Percentiles rank a stretch among this genome's conserved stretches.
Evolutionary conservation across 1,140 invertebrate species (phyloP).

Genomic region (Zaprionus kolodkinae): DNA sequence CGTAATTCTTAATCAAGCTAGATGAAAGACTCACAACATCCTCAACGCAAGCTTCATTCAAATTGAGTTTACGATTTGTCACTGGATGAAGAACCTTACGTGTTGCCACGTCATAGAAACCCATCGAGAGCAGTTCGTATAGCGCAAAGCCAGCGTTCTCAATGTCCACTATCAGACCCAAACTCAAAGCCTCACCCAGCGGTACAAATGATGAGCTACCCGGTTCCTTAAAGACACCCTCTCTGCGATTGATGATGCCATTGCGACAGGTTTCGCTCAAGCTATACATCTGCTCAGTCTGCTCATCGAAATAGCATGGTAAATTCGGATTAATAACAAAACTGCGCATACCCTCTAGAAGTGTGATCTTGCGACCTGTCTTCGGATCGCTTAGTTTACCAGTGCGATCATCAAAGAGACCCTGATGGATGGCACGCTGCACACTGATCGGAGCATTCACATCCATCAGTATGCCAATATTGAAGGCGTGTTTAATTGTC

Average conservation of each 20-base stretch:
- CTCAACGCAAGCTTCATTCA: conserved; percentile 91
- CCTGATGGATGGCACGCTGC: conserved; percentile 94
- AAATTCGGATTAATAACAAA: conserved; percentile 91
- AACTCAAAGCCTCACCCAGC: conserved; percentile 89
- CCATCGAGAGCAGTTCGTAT: conserved; percentile 92
- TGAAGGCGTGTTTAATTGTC: conserved; percentile 91
- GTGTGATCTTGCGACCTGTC: conserved; percentile 90
- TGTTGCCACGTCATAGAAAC: conserved; percentile 90
- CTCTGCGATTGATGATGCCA: conserved; percentile 92
- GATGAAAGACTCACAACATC: conserved; percentile 92
- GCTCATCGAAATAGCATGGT: conserved; percentile 92
- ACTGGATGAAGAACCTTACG: conserved; percentile 93
- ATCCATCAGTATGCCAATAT: conserved; percentile 91
- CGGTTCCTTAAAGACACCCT: conserved; percentile 91
- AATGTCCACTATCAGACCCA: conserved; percentile 93
- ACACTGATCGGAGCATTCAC: conserved; percentile 92
- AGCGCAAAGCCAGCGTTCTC: conserved; percentile 92
- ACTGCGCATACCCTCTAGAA: conserved; percentile 93
- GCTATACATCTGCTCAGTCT: conserved; percentile 88
- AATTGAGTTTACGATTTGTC: conserved; percentile 90
- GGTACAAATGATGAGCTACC: conserved; percentile 88
- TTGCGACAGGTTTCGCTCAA: conserved; percentile 91
- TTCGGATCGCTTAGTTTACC: conserved; percentile 93
- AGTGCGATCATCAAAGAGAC: conserved; percentile 91
- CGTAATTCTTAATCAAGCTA: conserved; percentile 91